Percentiles rank a stretch among this genome's conserved stretches.
Conservation (phyloP, 1,140 invertebrate genomes). For the Aphis craccivora region DNA sequence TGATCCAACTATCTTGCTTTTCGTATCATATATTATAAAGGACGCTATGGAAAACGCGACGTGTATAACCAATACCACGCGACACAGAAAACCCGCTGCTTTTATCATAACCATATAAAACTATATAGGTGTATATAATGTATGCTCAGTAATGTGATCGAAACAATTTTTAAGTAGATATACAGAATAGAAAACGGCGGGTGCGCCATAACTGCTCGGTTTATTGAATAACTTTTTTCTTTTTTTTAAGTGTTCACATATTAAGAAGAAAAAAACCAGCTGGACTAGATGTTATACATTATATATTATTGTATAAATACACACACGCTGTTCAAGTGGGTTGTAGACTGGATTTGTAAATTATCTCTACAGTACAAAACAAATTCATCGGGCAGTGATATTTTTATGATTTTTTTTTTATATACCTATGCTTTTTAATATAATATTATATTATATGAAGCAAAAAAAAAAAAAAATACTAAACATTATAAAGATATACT, state of each 20-base stretch:
- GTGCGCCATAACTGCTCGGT: neutral
- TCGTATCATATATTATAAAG: neutral
- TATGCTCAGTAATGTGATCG: neutral
- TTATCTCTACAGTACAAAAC: constrained; percentile 4
- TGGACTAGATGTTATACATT: constrained; percentile 33
- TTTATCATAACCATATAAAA: neutral
- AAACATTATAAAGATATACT: constrained; percentile 3
- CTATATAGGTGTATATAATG: neutral
- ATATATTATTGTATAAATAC: neutral
- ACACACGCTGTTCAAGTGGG: neutral
- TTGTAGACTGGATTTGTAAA: constrained; percentile 31
- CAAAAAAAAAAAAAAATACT: constrained; percentile 26
- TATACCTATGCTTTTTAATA: neutral
- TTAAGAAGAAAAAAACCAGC: constrained; percentile 13
- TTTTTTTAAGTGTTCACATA: neutral
- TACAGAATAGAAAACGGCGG: constrained; percentile 4
- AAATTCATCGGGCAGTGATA: neutral
- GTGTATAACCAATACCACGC: neutral
- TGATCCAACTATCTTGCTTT: neutral
- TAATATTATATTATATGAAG: neutral
- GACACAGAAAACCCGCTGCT: neutral
- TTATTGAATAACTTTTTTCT: constrained; percentile 12
- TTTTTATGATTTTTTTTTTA: constrained; percentile 16
- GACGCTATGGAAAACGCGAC: neutral
- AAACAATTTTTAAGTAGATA: neutral